Evolutionary conservation across 2,797 vertebrate genomes (phyloP), one percentile per base, ranked within the genome.

Genomic region (Pitangus sulphuratus): DNA sequence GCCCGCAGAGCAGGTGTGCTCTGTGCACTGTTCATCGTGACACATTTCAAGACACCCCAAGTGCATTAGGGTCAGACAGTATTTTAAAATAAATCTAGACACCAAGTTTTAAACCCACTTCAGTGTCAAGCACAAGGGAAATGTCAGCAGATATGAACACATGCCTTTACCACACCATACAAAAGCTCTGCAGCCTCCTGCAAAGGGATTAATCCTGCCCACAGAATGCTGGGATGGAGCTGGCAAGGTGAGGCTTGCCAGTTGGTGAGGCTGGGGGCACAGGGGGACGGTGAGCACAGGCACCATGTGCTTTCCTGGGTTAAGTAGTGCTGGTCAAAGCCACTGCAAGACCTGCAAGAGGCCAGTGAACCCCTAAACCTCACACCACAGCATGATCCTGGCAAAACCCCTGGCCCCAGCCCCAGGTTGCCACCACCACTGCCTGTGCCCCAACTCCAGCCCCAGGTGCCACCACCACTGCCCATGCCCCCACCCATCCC

Each of bases 81-180:
- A n/a, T 35, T 65, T 72, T 74, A 35, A 79, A 65, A 60, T 64
- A 76, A 77, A 75, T 37, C 69, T n/a, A 75, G 53, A 56, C 9
- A 37, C 11, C 0, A 10, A 82, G 57, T 44, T 90, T 84, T 68
- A 84, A 94, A 75, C 37, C 39, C 40, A 70, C 28, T 60, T 81
- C 22, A 6, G 15, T 19, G 18, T 60, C 65, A 70, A 92, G 47
- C 22, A n/a, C 31, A 12, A 8, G n/a, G 48, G 56, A 66, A 74
- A 58, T 44, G 28, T 15, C 72, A 86, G 72, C 60, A 77, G 72
- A 77, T 15, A 12, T 0, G 7, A 78, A 53, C 7, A 39, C 1
- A 1, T 8, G 25, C 61, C 31, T 12, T 19, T 33, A 62, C 17
- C 40, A 37, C 33, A 21, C 20, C 0, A 0, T 26, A 15, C 5